These are phyloP conservation scores for Gymnoscelis rufifasciata DNA, from an alignment of 2,888 invertebrate genomes.

Conservation along the genomic window DNA sequence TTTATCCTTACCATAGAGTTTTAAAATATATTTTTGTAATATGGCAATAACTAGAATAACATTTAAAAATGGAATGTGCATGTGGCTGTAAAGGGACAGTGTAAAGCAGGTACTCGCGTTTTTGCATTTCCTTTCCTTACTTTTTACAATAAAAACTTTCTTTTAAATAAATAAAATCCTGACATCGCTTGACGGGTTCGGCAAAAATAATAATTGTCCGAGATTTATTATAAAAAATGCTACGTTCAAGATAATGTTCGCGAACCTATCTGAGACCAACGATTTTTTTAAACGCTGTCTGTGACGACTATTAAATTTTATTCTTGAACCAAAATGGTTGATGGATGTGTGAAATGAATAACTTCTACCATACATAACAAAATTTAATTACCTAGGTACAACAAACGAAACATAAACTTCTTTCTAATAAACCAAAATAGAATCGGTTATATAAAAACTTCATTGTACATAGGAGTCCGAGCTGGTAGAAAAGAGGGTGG, in stretches of 20 bases:
- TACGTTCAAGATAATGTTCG: too few relatives aligned
- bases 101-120: slow-evolving; percentile 66
- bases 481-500: slow-evolving; percentile 46
- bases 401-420: too few relatives aligned
- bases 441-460: background rate
- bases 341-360: too few relatives aligned
- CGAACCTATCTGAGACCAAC: too few relatives aligned
- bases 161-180: slow-evolving; percentile 76
- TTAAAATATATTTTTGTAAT: slow-evolving; percentile 60
- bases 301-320: too few relatives aligned
- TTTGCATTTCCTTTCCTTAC: slow-evolving; percentile 77
- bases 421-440: too few relatives aligned
- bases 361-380: too few relatives aligned
- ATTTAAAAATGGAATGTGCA: slow-evolving; percentile 68
- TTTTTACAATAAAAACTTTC: slow-evolving; percentile 79
- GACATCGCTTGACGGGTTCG: slow-evolving; percentile 71
- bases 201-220: slow-evolving; percentile 69
- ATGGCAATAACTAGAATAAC: slow-evolving; percentile 56
- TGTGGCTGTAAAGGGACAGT: slow-evolving; percentile 73
- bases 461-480: slow-evolving; percentile 22
- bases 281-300: too few relatives aligned
- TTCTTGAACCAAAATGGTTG: too few relatives aligned
- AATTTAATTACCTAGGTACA: too few relatives aligned
- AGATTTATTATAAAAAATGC: background rate
- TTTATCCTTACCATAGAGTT: slow-evolving; percentile 50